Conservation (phyloP, 2,113 vertebrate genomes). For the Mesembrinibis cayennensis region DNA sequence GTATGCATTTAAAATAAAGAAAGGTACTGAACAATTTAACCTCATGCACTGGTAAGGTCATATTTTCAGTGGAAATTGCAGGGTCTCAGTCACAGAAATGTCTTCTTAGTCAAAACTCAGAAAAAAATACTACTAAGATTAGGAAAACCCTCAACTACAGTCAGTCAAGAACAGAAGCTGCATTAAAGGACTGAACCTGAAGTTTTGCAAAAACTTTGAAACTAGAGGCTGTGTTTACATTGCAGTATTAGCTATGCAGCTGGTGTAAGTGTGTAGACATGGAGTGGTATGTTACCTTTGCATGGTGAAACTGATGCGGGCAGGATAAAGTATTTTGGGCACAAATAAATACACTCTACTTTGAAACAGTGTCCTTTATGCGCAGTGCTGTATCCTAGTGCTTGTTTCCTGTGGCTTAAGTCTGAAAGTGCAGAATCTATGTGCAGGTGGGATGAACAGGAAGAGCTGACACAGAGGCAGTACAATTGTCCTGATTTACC, state of each 20-base stretch:
- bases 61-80: neutral
- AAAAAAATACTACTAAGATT: neutral
- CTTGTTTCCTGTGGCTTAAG: neutral
- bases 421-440: neutral
- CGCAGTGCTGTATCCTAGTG: accelerated
- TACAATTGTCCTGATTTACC: neutral
- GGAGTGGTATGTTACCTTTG: accelerated
- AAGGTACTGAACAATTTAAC: neutral
- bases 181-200: neutral
- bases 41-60: neutral
- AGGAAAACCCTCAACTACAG: neutral
- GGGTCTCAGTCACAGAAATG: neutral
- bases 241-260: neutral
- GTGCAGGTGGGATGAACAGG: accelerated
- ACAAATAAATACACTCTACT: neutral
- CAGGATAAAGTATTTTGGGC: neutral
- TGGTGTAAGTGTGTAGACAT: neutral
- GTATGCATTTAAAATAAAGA: neutral
- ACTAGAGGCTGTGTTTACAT: accelerated
- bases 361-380: neutral
- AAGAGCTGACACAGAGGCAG: neutral
- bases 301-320: neutral
- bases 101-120: neutral
- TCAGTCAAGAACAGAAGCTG: neutral
- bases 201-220: neutral